A percentile compares a stretch with the other conserved stretches of the same genome.
Evolutionary conservation across 1,140 invertebrate species (phyloP).

Genomic region (Streblospio benedicti): DNA sequence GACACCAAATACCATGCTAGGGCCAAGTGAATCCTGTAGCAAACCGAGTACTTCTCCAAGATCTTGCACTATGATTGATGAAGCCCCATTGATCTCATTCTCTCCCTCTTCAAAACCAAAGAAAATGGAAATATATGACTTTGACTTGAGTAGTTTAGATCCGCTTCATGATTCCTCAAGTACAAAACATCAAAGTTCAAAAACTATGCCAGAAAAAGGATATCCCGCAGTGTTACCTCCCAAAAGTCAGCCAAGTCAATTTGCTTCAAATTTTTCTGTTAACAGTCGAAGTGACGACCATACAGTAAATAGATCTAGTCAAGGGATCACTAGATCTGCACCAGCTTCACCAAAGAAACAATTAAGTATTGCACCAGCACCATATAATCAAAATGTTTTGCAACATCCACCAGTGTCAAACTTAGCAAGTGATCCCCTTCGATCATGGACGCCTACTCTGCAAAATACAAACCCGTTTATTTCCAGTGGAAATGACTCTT

Average conservation of each 20-base stretch:
- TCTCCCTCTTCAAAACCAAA: background rate
- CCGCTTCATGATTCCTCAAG: background rate
- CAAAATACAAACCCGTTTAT: background rate
- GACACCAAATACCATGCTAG: background rate
- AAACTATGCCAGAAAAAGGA: too few species aligned
- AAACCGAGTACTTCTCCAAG: background rate
- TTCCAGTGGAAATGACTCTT: background rate
- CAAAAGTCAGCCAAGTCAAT: background rate
- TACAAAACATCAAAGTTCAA: background rate
- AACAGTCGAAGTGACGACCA: background rate
- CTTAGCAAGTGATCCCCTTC: too few species aligned
- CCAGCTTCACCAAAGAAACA: background rate
- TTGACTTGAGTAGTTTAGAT: background rate
- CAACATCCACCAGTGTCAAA: too few species aligned
- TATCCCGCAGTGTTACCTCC: too few species aligned
- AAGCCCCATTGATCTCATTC: background rate
- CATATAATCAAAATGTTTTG: too few species aligned
- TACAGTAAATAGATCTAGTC: background rate
- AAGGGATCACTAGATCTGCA: background rate
- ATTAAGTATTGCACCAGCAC: too few species aligned
- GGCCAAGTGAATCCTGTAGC: background rate
- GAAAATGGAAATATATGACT: too few species aligned
- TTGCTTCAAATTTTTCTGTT: background rate
- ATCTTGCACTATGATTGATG: background rate
- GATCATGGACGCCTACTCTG: background rate